phyloP scores from a whole-genome alignment of 1,140 invertebrate species.

The Glomeris maerens region DNA sequence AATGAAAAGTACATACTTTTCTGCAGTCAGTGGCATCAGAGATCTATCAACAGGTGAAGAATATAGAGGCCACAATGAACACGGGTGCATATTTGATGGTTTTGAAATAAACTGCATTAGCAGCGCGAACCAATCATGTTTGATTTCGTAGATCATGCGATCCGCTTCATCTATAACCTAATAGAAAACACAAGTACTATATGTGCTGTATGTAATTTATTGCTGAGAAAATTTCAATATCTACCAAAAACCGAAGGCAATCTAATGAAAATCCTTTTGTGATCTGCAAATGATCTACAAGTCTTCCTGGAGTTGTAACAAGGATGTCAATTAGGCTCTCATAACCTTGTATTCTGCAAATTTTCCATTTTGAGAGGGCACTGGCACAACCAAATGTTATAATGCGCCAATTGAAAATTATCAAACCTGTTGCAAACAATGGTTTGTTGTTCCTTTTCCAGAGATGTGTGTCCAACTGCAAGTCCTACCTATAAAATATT shows the following conservation, averaged over 20 bases:
- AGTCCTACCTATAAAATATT: background rate
- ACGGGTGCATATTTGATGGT: background rate
- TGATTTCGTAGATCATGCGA: constrained; percentile 73
- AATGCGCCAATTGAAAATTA: background rate
- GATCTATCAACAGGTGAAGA: background rate
- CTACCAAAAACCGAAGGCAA: constrained; percentile 63
- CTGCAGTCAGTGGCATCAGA: background rate
- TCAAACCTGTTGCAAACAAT: constrained; percentile 46
- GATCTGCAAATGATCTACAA: constrained; percentile 79
- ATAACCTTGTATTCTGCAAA: constrained; percentile 1
- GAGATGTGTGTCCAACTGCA: constrained; percentile 45
- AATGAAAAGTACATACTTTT: background rate
- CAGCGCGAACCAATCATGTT: constrained; percentile 75
- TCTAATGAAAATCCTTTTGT: constrained; percentile 73
- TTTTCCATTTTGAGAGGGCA: background rate
- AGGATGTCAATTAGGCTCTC: constrained; percentile 58
- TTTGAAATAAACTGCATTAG: constrained; percentile 29
- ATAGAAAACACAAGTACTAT: background rate
- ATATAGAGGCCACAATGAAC: background rate
- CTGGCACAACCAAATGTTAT: background rate
- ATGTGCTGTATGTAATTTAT: background rate
- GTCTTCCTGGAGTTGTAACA: constrained; percentile 78
- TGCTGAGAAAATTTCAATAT: constrained; percentile 10
- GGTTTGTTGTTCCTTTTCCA: constrained; percentile 57
- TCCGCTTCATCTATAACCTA: constrained; percentile 85